Evolutionary conservation across 2,888 invertebrate genomes (phyloP).

Genomic region (Caenorhabditis wallacei): DNA sequence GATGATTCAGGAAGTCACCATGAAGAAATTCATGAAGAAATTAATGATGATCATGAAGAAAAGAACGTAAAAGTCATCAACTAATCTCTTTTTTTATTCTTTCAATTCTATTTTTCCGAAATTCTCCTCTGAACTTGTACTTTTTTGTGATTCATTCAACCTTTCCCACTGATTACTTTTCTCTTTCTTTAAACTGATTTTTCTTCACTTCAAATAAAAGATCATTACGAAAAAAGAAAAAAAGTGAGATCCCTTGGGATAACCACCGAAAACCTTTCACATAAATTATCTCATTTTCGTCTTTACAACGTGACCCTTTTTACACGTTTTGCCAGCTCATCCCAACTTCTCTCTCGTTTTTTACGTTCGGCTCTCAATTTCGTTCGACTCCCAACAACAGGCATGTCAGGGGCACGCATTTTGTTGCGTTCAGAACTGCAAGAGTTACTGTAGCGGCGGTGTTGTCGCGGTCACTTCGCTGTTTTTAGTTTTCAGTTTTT

Average conservation of each 20-base stretch:
- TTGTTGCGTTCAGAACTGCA: too few relatives aligned
- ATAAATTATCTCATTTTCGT: conserved; percentile 43
- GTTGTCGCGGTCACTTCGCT: too few relatives aligned
- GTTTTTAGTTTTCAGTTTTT: background rate
- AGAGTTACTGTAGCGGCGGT: too few relatives aligned
- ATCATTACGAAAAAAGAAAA: background rate
- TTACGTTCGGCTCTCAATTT: too few relatives aligned
- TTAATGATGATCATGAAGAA: background rate
- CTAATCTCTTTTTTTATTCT: background rate
- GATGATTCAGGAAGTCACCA: background rate
- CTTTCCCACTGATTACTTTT: background rate
- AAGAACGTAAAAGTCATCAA: background rate
- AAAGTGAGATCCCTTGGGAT: background rate
- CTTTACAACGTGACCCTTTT: conserved; percentile 32
- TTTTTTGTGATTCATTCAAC: too few relatives aligned
- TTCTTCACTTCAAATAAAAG: background rate
- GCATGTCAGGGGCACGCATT: too few relatives aligned
- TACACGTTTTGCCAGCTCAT: conserved; percentile 5
- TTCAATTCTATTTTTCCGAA: background rate
- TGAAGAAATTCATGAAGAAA: too few relatives aligned
- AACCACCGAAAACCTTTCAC: background rate
- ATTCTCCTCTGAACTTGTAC: background rate
- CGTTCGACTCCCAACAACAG: too few relatives aligned
- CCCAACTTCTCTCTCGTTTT: background rate
- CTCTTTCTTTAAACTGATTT: background rate